Evolutionary conservation across 2,113 vertebrate genomes (phyloP).

Genomic region (Smithornis capensis): DNA sequence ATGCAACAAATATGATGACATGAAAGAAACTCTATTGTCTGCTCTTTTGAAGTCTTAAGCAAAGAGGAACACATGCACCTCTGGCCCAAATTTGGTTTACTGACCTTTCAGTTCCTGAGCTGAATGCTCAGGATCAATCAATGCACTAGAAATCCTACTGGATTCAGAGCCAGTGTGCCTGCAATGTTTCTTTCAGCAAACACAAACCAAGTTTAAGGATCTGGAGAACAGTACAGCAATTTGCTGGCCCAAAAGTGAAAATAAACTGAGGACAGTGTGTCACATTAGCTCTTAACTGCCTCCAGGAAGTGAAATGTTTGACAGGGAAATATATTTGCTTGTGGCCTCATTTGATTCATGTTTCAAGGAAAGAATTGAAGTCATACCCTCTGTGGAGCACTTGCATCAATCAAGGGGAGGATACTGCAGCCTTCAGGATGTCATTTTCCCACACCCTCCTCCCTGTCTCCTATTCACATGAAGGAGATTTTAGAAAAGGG

Average conservation of each 20-base stretch:
- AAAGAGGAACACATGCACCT: neutral
- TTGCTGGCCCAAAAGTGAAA: neutral
- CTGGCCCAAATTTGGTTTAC: neutral
- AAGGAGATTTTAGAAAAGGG: neutral
- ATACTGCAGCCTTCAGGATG: neutral
- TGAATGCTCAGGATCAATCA: neutral
- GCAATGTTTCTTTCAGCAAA: constrained; percentile 41
- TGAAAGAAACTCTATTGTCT: neutral
- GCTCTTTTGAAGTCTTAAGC: neutral
- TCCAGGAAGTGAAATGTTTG: constrained; percentile 57
- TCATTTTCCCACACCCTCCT: neutral
- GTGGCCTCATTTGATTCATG: constrained; percentile 41
- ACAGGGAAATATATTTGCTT: constrained; percentile 52
- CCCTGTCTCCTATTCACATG: neutral
- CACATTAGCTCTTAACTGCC: constrained; percentile 37
- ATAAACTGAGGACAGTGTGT: neutral
- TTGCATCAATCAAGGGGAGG: neutral
- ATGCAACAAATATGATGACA: neutral
- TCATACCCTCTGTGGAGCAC: constrained; percentile 12
- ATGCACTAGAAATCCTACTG: neutral
- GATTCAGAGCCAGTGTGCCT: neutral
- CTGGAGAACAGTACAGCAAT: constrained; percentile 8
- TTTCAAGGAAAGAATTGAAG: constrained; percentile 51
- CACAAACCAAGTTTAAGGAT: constrained; percentile 2
- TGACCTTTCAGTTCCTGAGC: neutral